These are phyloP conservation scores for Hesperophylax magnus DNA, from an alignment of 1,140 invertebrate species.

Conservation along the genomic window DNA sequence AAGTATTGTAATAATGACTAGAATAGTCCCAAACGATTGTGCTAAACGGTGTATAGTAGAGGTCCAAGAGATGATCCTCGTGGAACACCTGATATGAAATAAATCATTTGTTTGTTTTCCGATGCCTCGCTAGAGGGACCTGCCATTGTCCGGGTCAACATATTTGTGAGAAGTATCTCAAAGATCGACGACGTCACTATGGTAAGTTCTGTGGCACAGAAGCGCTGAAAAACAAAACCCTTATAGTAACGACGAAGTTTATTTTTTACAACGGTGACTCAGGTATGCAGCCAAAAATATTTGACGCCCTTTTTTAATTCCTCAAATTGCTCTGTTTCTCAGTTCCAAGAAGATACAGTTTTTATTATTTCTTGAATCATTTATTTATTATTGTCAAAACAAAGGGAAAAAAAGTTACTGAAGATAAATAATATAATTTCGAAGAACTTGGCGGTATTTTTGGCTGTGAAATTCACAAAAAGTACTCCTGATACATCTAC, in stretches of 20 bases:
- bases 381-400: too few species aligned
- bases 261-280: constrained; percentile 16
- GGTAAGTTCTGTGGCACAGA: constrained; percentile 79
- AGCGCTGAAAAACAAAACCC: constrained; percentile 32
- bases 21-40: neutral
- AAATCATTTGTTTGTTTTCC: constrained; percentile 56
- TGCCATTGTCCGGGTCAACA: constrained; percentile 94
- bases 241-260: neutral
- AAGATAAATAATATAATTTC: neutral
- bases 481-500: constrained; percentile 1
- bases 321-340: neutral
- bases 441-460: constrained; percentile 1
- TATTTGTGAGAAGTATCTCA: constrained; percentile 97
- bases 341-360: neutral
- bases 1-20: neutral
- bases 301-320: neutral
- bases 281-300: constrained; percentile 27
- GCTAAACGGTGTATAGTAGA: neutral
- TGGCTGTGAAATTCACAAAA: constrained; percentile 20
- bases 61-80: neutral
- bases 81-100: constrained; percentile 41
- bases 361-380: too few species aligned
- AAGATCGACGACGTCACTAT: constrained; percentile 99
- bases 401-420: too few species aligned
- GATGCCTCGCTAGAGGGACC: constrained; percentile 82